Percentiles rank a stretch among this genome's conserved stretches.
These are phyloP conservation scores for Cotesia congregata DNA, from an alignment of 2,888 invertebrate species.

Conservation along the genomic window DNA sequence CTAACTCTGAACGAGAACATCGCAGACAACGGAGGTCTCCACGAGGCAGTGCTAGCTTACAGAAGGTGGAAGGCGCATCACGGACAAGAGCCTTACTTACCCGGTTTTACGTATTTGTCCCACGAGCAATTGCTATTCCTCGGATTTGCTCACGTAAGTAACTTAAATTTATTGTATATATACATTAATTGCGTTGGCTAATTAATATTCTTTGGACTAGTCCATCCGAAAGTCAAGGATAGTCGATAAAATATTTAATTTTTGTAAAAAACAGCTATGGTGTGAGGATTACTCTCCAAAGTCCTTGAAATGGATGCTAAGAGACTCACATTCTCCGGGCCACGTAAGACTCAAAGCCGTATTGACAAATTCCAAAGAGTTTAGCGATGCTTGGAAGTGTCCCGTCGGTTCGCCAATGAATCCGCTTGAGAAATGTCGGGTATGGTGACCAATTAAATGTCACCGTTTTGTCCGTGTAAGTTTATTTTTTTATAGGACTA, in stretches of 20 bases:
- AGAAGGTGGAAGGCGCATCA: slow-evolving; percentile 73
- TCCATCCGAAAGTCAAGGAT: not conserved
- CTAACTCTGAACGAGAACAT: slow-evolving; percentile 86
- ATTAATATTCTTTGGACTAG: not conserved
- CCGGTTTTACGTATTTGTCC: slow-evolving; percentile 80
- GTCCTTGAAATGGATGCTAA: slow-evolving; percentile 76
- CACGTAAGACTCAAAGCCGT: slow-evolving; percentile 79
- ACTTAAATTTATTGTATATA: slow-evolving; percentile 5
- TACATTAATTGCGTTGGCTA: not conserved
- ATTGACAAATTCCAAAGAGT: slow-evolving; percentile 81
- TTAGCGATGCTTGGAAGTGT: slow-evolving; percentile 75
- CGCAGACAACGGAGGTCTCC: slow-evolving; percentile 86
- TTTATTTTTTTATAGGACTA: slow-evolving; percentile 24
- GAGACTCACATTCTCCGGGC: slow-evolving; percentile 83
- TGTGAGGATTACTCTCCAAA: slow-evolving; percentile 82
- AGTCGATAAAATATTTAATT: slow-evolving; percentile 32
- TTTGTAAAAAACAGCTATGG: slow-evolving; percentile 78
- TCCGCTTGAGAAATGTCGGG: slow-evolving; percentile 71
- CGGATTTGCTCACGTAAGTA: slow-evolving; percentile 83
- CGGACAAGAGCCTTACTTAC: slow-evolving; percentile 77
- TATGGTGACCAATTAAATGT: slow-evolving; percentile 62
- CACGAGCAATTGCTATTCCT: slow-evolving; percentile 86
- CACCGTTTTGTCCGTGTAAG: not conserved
- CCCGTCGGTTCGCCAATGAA: slow-evolving; percentile 73
- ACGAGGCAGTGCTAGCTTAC: slow-evolving; percentile 81